A percentile compares a stretch with the other conserved stretches of the same genome.
Conservation (phyloP, 1,140 invertebrate genomes). For the Drosophila hydei region DNA sequence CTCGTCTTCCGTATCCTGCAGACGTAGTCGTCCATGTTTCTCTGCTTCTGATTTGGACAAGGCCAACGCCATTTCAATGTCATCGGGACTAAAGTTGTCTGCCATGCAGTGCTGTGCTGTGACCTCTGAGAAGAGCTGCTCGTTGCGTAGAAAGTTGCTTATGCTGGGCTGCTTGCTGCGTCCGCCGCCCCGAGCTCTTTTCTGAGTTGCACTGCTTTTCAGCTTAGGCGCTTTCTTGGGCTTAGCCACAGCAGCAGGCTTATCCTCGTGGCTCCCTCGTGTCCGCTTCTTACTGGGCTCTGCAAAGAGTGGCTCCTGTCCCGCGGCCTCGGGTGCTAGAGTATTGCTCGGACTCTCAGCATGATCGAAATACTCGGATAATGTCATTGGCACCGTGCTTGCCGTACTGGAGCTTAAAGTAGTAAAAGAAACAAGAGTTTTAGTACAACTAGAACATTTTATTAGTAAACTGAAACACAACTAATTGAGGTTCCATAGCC, state of each 20-base stretch:
- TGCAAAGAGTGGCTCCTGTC: neutral
- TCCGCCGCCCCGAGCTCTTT: conserved; percentile 4
- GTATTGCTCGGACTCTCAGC: conserved; percentile 18
- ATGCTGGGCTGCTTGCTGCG: conserved; percentile 64
- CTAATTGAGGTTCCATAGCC: neutral
- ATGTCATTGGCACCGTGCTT: conserved; percentile 16
- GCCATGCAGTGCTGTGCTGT: conserved; percentile 73
- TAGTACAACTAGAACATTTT: conserved; percentile 54
- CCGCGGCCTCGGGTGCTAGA: neutral
- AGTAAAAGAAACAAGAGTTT: conserved; percentile 25
- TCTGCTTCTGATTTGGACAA: conserved; percentile 76
- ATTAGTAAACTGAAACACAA: conserved; percentile 38
- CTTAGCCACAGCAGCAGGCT: conserved; percentile 44
- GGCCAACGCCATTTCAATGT: conserved; percentile 78
- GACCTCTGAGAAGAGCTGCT: conserved; percentile 73
- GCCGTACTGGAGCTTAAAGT: conserved; percentile 44
- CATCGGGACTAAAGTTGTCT: conserved; percentile 76
- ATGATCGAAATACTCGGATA: conserved; percentile 48
- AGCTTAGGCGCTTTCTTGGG: conserved; percentile 72
- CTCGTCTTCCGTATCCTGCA: conserved; percentile 33
- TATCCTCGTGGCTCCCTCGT: conserved; percentile 41
- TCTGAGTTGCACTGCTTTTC: conserved; percentile 21
- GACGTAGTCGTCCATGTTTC: conserved; percentile 31
- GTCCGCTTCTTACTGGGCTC: conserved; percentile 48
- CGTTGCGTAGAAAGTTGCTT: conserved; percentile 74